Conservation (phyloP, 37 sponge, comb jelly and placozoan genomes). For the Ianthella basta region DNA sequence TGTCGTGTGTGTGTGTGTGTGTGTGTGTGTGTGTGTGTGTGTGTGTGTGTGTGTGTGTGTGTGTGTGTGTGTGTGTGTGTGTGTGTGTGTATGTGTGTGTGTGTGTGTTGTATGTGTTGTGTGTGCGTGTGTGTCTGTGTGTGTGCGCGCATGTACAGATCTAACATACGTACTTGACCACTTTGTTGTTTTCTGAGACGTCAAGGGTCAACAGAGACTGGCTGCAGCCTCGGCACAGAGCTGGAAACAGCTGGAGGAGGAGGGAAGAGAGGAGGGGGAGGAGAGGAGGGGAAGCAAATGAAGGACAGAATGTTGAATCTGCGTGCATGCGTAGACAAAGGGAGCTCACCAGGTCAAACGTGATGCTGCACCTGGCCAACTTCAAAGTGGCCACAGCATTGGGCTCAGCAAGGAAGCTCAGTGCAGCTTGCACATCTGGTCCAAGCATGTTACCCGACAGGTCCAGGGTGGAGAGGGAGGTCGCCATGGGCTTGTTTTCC, state of each 20-base stretch:
- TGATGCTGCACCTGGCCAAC: conserved; percentile 59
- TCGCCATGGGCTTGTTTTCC: conserved; percentile 67
- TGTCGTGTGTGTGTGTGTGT: too few species aligned
- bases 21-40: too few species aligned
- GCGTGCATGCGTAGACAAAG: too few species aligned
- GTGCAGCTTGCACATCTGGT: conserved; percentile 66
- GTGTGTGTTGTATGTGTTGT: too few species aligned
- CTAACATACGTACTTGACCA: background rate
- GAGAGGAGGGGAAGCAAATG: background rate
- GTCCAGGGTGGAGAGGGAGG: conserved; percentile 58
- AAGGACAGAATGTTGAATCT: background rate
- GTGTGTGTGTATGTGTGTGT: too few species aligned
- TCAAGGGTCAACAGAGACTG: conserved; percentile 28
- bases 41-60: too few species aligned
- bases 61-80: too few species aligned
- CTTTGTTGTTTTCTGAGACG: conserved; percentile 44
- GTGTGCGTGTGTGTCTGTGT: too few species aligned
- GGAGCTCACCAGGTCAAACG: conserved; percentile 40
- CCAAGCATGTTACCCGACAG: conserved; percentile 65
- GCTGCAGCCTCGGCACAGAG: conserved; percentile 59
- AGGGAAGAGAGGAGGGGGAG: background rate
- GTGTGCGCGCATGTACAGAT: background rate
- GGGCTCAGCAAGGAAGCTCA: conserved; percentile 75
- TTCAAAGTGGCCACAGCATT: conserved; percentile 66
- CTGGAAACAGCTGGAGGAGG: conserved; percentile 76